Base-by-base conservation (phyloP, 2,888 invertebrate species). In the Eumerus sabulonum region DNA sequence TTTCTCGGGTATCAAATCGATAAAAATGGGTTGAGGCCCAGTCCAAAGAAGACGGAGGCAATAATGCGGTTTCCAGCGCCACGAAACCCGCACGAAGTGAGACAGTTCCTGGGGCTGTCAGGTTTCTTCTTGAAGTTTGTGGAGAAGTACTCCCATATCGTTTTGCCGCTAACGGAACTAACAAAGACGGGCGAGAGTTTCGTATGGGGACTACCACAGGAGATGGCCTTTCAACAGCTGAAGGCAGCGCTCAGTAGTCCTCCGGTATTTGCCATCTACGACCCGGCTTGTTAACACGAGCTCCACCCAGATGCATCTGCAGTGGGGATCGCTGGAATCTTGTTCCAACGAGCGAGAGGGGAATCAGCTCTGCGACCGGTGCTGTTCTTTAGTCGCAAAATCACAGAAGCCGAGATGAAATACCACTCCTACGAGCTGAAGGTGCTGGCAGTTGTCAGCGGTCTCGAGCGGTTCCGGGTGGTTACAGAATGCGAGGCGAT, bases 91-190 rank as follows among this genome's bases (percentile, higher is more conserved):
- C 19, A 60, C 9, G 4, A 17, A 9, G 36, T 63, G 1, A 9
- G 54, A 9, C 19, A 36, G 45, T 64, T 47, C 38, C 35, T 63
- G 14, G 63, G 63, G 1, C 51, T 62, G 9, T 50, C 62, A 9
- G 62, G 42, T 0, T 87, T 83, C 57, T 86, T 86, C 50, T 59
- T 85, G 4, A 85, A 84, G 66, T 86, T 84, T 59, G 82, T 85
- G 3, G 76, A 17, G 13, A 56, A 66, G 62, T 72, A 84, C 64
- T 76, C 84, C 9, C 51, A 67, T 0, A 82, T 84, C 4, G 82
- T 83, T 1, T 54, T 72, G 48, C 85, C 85, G 7, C 40, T 85
- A 38, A 85, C 67, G 7, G 51, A 51, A 9, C 35, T 50, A 9
- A 1, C 13, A 1, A 57, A 45, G 16, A 27, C 9, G 9, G 27